Conservation (phyloP, 1,140 invertebrate species). For the Hermetia illucens region DNA sequence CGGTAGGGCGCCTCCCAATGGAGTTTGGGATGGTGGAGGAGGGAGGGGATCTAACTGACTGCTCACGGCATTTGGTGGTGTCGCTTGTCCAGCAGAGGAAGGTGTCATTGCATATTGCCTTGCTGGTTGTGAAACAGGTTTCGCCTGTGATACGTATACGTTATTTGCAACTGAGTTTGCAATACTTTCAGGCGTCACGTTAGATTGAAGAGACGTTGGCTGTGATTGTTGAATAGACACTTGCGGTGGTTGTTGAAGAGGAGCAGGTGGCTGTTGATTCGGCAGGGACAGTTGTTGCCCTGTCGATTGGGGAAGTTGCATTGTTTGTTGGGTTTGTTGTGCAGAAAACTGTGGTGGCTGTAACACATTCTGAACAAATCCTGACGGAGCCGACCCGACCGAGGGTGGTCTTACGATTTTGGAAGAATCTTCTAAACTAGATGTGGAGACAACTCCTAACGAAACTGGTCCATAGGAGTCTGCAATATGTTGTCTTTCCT, state of each 20-base stretch:
- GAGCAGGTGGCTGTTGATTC: not conserved
- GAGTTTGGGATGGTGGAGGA: not conserved
- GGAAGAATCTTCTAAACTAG: too few species aligned
- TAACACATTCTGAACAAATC: constrained; percentile 1
- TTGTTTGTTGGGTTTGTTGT: not conserved
- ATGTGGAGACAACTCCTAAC: too few species aligned
- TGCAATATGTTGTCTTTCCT: constrained; percentile 6
- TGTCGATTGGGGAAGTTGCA: constrained; percentile 4
- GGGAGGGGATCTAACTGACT: not conserved
- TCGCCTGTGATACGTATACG: constrained; percentile 11
- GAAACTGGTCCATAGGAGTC: too few species aligned
- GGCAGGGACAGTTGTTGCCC: not conserved
- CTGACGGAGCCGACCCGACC: constrained; percentile 3
- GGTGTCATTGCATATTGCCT: constrained; percentile 9
- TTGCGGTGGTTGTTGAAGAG: not conserved
- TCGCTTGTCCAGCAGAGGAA: constrained; percentile 2
- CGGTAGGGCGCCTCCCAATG: not conserved
- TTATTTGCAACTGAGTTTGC: constrained; percentile 5
- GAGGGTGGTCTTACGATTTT: constrained; percentile 4
- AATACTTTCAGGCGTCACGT: constrained; percentile 6
- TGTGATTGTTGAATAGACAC: not conserved
- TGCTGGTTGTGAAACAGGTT: constrained; percentile 9
- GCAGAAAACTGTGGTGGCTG: not conserved
- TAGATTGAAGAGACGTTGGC: not conserved
- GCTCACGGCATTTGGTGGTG: not conserved